A percentile compares a stretch with the other conserved stretches of the same genome.
These are phyloP conservation scores for Oreochromis spilurus DNA, from an alignment of 2,113 vertebrate species.

Conservation along the genomic window DNA sequence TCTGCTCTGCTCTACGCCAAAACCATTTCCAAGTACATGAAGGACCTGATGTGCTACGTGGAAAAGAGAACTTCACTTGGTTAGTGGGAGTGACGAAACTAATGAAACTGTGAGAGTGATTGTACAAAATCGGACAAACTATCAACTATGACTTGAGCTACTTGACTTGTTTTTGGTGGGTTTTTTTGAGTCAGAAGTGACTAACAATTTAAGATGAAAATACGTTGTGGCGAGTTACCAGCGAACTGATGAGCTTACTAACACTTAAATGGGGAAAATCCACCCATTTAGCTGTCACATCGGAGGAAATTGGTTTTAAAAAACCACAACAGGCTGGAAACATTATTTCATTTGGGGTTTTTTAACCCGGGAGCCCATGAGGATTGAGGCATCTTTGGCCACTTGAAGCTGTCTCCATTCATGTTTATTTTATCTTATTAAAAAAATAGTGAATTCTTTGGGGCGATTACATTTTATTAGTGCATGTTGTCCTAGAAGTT, in stretches of 20 bases:
- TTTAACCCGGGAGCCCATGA: rapidly evolving
- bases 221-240: background rate
- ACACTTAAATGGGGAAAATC: background rate
- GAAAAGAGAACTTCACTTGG: conserved; percentile 84
- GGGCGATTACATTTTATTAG: background rate
- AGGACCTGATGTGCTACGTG: conserved; percentile 86
- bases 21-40: conserved; percentile 92
- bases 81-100: conserved; percentile 48
- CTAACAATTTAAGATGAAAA: background rate
- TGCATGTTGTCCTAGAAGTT: rapidly evolving
- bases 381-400: background rate
- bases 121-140: rapidly evolving
- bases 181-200: background rate
- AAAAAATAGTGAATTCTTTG: background rate
- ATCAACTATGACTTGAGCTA: background rate
- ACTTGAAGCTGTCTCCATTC: rapidly evolving
- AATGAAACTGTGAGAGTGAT: background rate
- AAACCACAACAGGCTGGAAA: background rate
- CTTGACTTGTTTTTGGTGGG: background rate
- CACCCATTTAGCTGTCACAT: background rate
- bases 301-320: background rate
- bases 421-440: background rate
- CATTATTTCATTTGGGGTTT: rapidly evolving
- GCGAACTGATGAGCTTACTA: background rate
- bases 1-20: conserved; percentile 87